Conservation (phyloP, 1,140 invertebrate species). For the Pinna nobilis region DNA sequence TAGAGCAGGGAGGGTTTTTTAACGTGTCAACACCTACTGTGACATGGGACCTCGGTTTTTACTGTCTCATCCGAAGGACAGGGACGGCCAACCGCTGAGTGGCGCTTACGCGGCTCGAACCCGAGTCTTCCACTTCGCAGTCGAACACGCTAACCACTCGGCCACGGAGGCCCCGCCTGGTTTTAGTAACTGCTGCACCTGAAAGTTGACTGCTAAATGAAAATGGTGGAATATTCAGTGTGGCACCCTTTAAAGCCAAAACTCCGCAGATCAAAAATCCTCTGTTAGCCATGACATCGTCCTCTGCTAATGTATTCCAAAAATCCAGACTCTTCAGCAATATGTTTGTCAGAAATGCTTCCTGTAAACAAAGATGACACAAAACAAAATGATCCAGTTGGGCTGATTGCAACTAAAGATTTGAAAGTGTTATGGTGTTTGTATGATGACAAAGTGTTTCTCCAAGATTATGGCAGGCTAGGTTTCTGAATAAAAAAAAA, state of each 20-base stretch:
- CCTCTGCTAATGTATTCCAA: slow-evolving; percentile 45
- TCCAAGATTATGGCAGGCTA: slow-evolving; percentile 47
- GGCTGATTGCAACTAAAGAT: neutral
- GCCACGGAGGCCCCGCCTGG: too few relatives aligned
- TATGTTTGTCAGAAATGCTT: slow-evolving; percentile 56
- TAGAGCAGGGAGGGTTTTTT: too few relatives aligned
- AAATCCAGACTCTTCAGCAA: slow-evolving; percentile 59
- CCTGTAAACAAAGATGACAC: slow-evolving; percentile 51
- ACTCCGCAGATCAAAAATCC: slow-evolving; percentile 47
- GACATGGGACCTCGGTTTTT: too few relatives aligned
- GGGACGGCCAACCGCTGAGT: too few relatives aligned
- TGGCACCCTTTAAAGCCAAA: slow-evolving; percentile 37
- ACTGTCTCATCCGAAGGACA: too few relatives aligned
- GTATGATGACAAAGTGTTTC: slow-evolving; percentile 48
- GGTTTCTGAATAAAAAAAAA: slow-evolving; percentile 31
- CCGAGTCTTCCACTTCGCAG: too few relatives aligned
- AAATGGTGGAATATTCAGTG: slow-evolving; percentile 49
- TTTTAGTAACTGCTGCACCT: slow-evolving; percentile 18
- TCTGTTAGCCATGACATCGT: slow-evolving; percentile 50
- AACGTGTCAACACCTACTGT: too few relatives aligned
- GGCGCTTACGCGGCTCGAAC: too few relatives aligned
- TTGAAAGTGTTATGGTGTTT: slow-evolving; percentile 5
- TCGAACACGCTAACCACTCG: too few relatives aligned
- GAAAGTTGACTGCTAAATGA: slow-evolving; percentile 22
- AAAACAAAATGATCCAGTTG: neutral